A percentile compares a stretch with the other conserved stretches of the same genome.
These are phyloP conservation scores for Drosophila nannoptera DNA, from an alignment of 1,140 invertebrate species.

Conservation along the genomic window DNA sequence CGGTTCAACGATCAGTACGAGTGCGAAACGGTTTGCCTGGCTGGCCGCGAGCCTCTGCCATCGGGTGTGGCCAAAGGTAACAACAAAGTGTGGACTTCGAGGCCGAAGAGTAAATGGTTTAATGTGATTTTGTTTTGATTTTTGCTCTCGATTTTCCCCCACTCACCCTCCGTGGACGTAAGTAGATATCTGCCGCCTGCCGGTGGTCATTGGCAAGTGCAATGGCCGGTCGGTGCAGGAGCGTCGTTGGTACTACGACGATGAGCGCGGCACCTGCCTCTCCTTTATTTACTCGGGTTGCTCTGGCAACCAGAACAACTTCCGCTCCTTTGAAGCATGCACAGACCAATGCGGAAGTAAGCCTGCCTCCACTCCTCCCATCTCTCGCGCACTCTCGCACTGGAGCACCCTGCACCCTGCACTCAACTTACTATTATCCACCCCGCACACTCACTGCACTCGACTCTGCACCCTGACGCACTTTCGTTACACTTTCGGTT, in stretches of 20 bases:
- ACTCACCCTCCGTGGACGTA: conserved; percentile 29
- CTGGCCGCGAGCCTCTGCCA: conserved; percentile 61
- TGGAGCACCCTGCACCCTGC: conserved; percentile 45
- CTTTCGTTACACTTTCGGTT: conserved; percentile 33
- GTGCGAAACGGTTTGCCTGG: conserved; percentile 84
- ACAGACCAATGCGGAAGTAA: conserved; percentile 82
- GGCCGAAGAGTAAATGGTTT: conserved; percentile 9
- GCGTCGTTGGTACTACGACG: conserved; percentile 91
- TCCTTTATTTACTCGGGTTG: conserved; percentile 90
- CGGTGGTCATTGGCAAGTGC: conserved; percentile 87
- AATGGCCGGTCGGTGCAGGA: conserved; percentile 80
- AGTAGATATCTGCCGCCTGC: conserved; percentile 83
- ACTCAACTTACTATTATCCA: conserved; percentile 28
- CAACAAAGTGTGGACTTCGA: not conserved
- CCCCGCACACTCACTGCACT: conserved; percentile 21
- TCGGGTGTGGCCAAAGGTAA: conserved; percentile 63
- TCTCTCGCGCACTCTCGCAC: conserved; percentile 17
- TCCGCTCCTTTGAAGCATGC: conserved; percentile 86
- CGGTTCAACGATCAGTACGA: conserved; percentile 86
- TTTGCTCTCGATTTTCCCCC: not conserved
- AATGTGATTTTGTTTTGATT: conserved; percentile 40
- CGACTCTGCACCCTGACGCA: conserved; percentile 40
- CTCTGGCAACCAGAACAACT: conserved; percentile 89
- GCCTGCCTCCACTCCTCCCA: conserved; percentile 40
- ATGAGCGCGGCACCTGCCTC: conserved; percentile 84